Evolutionary conservation across 2,113 vertebrate species (phyloP).

Genomic region (Muntiacus muntjak): DNA sequence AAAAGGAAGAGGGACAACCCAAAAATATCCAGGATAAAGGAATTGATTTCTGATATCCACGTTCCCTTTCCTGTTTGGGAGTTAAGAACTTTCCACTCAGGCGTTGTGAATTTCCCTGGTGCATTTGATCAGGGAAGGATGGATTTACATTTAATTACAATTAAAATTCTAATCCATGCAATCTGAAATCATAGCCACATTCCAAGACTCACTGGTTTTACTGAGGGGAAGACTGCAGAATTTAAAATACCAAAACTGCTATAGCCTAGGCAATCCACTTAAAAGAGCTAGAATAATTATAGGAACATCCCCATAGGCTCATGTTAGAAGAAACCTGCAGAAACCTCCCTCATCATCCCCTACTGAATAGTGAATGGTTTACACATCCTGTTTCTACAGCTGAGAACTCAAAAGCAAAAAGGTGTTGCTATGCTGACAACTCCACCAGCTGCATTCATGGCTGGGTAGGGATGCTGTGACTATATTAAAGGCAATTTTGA

Average conservation of each 20-base stretch:
- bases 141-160: background rate
- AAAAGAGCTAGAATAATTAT: constrained; percentile 52
- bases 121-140: background rate
- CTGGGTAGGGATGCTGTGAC: background rate
- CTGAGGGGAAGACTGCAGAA: background rate
- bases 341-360: constrained; percentile 33
- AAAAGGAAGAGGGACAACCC: background rate
- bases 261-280: background rate
- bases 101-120: background rate
- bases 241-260: constrained; percentile 23
- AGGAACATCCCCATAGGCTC: constrained; percentile 4
- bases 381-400: background rate
- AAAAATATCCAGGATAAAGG: background rate
- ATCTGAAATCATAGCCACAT: background rate
- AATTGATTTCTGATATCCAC: background rate
- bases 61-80: background rate
- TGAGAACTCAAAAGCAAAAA: constrained; percentile 24
- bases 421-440: constrained; percentile 7
- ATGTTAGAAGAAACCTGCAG: background rate
- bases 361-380: background rate
- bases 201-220: background rate
- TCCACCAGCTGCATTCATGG: background rate
- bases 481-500: constrained; percentile 46
- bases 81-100: background rate
- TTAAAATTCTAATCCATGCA: background rate